A percentile compares a stretch with the other conserved stretches of the same genome.
phyloP scores from a whole-genome alignment of 2,797 vertebrate species.

The Mycteria americana region DNA sequence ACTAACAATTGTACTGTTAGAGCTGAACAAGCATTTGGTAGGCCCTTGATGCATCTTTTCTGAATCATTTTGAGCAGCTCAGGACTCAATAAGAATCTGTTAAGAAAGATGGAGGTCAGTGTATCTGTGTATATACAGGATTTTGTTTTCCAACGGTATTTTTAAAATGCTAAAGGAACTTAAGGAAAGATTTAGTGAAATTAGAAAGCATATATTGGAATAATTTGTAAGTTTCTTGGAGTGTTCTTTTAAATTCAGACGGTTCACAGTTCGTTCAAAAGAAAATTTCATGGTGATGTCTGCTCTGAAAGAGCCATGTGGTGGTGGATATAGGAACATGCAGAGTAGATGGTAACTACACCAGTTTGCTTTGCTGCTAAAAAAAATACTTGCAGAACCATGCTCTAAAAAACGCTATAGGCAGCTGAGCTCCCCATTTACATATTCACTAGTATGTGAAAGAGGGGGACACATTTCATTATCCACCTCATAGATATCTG shows the following conservation, averaged over 20 bases:
- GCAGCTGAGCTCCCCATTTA: background rate
- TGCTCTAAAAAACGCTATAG: background rate
- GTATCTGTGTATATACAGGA: accelerated
- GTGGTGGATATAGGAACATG: background rate
- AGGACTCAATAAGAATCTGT: background rate
- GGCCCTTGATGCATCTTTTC: background rate
- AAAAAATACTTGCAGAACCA: background rate
- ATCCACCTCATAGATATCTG: background rate
- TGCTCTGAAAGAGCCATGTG: background rate
- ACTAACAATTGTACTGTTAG: background rate
- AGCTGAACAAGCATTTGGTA: background rate
- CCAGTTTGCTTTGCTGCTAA: background rate
- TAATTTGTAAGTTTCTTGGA: background rate
- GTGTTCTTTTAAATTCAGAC: background rate
- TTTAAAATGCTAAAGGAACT: background rate
- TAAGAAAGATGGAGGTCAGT: background rate
- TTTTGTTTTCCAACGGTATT: background rate
- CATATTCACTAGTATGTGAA: background rate
- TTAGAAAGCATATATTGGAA: background rate
- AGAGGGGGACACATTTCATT: background rate
- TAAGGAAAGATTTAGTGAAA: background rate
- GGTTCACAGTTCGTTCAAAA: background rate
- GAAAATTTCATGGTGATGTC: background rate
- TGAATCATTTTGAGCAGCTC: background rate
- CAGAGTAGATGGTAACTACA: background rate